A percentile compares a stretch with the other conserved stretches of the same genome.
Conservation (phyloP, 2,797 vertebrate genomes). For the Enteromius radiatus region DNA sequence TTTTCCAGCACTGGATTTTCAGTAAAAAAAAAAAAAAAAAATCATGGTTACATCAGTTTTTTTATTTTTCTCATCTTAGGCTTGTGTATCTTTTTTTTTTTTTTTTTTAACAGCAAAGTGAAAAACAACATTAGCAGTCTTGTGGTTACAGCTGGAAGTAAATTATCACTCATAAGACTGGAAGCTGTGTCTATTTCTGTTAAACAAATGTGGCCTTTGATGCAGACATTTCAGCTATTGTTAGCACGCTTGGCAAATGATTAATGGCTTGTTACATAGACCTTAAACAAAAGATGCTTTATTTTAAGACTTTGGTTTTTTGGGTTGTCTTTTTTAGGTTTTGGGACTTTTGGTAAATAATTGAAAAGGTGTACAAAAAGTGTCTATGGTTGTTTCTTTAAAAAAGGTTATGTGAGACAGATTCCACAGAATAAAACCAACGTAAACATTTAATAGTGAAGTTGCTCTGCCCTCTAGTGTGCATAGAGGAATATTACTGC, state of each 20-base stretch:
- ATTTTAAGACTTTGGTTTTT: neutral
- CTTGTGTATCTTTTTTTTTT: neutral
- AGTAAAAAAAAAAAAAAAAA: no score
- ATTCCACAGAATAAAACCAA: neutral
- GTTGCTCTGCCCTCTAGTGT: slow-evolving; percentile 67
- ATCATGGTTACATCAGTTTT: neutral
- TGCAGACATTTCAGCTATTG: neutral
- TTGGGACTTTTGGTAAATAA: neutral
- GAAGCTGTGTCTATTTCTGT: slow-evolving; percentile 26
- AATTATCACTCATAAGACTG: slow-evolving; percentile 15
- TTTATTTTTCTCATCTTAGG: neutral
- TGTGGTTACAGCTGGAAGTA: slow-evolving; percentile 8
- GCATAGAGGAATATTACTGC: neutral
- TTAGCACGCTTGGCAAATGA: slow-evolving; percentile 1
- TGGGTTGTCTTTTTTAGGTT: neutral
- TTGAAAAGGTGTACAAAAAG: neutral
- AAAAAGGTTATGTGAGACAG: neutral
- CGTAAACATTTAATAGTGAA: slow-evolving; percentile 14
- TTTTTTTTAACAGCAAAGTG: neutral
- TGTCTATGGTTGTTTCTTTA: neutral
- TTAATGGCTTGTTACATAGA: slow-evolving; percentile 25
- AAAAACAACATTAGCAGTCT: neutral
- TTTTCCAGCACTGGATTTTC: neutral
- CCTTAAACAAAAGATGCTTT: neutral
- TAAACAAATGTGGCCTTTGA: slow-evolving; percentile 11